Percentiles rank a stretch among this genome's conserved stretches.
Evolutionary conservation across 2,888 invertebrate species (phyloP).

Genomic region (Aporophyla nigra): DNA sequence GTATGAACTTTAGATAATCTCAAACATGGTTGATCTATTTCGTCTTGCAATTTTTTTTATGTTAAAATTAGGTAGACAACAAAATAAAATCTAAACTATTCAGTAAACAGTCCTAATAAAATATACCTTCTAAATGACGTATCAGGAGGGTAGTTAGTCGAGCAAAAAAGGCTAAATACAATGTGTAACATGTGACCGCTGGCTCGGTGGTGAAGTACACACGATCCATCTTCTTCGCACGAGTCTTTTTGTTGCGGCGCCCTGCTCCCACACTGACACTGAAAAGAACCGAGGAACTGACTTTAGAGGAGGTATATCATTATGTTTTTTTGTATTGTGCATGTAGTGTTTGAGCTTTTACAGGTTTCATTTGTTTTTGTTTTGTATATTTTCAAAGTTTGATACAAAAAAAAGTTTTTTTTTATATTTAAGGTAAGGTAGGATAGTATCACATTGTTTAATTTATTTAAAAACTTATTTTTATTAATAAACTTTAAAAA

Average conservation of each 20-base stretch:
- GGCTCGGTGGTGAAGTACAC: constrained; percentile 69
- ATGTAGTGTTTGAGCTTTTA: neutral
- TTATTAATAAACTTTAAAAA: neutral
- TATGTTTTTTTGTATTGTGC: neutral
- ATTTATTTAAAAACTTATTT: too few species aligned
- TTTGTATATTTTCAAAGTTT: neutral
- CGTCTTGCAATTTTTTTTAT: too few species aligned
- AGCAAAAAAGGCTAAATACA: constrained; percentile 35
- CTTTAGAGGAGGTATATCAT: neutral
- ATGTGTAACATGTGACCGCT: constrained; percentile 66
- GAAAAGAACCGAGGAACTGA: constrained; percentile 34
- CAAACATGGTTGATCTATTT: too few species aligned
- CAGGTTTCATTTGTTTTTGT: neutral
- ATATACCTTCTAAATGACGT: constrained; percentile 26
- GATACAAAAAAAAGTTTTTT: neutral
- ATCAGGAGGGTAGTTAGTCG: constrained; percentile 46
- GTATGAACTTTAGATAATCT: too few species aligned
- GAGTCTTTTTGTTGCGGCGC: constrained; percentile 73
- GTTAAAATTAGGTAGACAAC: neutral
- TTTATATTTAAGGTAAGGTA: too few species aligned
- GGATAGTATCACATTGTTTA: too few species aligned
- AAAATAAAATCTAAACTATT: constrained; percentile 4
- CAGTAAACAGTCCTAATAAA: constrained; percentile 11
- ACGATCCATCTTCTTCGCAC: constrained; percentile 77
- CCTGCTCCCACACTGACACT: constrained; percentile 48